Conservation (phyloP, 2,797 vertebrate species). For the Tinamus major region DNA sequence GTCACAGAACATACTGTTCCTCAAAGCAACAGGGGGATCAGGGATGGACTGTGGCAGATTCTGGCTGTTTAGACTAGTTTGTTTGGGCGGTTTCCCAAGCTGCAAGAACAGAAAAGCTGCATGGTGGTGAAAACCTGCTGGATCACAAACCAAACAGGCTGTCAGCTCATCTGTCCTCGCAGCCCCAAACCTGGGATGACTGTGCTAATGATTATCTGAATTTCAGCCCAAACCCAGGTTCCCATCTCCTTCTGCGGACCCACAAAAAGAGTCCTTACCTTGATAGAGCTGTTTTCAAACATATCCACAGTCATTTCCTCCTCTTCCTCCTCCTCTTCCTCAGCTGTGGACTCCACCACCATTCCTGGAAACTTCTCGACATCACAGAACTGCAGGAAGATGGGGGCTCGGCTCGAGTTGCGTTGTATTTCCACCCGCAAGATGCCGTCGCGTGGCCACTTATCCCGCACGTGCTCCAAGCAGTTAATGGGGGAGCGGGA, state of each 20-base stretch:
- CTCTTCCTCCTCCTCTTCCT: constrained; percentile 84
- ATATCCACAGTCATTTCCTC: constrained; percentile 92
- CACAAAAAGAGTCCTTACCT: constrained; percentile 70
- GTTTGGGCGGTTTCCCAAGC: too few relatives aligned
- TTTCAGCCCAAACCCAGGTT: background rate
- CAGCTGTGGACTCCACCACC: constrained; percentile 73
- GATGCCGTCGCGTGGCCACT: constrained; percentile 94
- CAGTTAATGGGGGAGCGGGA: constrained; percentile 97
- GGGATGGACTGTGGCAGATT: background rate
- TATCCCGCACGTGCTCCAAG: constrained; percentile 93
- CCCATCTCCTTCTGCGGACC: accelerated
- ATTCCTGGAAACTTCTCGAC: constrained; percentile 81
- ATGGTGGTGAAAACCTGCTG: background rate
- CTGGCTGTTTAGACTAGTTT: background rate
- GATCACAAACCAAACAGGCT: too few relatives aligned
- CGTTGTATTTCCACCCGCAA: constrained; percentile 93
- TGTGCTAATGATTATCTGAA: background rate
- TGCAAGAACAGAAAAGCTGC: background rate
- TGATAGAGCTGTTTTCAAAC: constrained; percentile 94
- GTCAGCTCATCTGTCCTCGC: too few relatives aligned
- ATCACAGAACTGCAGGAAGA: constrained; percentile 93
- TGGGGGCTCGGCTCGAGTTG: constrained; percentile 90
- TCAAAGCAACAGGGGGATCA: accelerated
- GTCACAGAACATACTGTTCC: accelerated
- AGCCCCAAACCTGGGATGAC: background rate